These are phyloP conservation scores for Gastrophryne carolinensis DNA, from an alignment of 2,797 vertebrate species.

Conservation along the genomic window DNA sequence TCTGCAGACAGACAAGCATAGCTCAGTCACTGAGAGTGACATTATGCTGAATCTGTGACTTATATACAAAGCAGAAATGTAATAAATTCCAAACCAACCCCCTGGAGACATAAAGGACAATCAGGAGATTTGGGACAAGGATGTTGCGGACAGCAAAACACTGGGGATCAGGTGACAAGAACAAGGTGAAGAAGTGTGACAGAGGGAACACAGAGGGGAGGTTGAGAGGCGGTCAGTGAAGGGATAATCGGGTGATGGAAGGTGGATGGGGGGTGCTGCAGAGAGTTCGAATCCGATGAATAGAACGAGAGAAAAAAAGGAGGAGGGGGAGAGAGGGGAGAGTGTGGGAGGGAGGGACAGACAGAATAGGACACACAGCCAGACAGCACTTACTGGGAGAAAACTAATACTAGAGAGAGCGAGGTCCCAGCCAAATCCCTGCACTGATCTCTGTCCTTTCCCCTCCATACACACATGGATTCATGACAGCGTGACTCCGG, in stretches of 20 bases:
- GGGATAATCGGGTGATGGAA: not conserved
- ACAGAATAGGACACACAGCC: slow-evolving; percentile 51
- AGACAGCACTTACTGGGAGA: slow-evolving; percentile 46
- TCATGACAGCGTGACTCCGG: slow-evolving; percentile 23
- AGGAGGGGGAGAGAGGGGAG: slow-evolving; percentile 6
- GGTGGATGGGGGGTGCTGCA: not conserved
- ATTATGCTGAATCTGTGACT: no score
- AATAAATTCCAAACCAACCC: no score
- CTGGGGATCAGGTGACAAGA: slow-evolving; percentile 18
- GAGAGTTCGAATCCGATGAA: slow-evolving; percentile 49
- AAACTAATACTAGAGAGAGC: slow-evolving; percentile 41
- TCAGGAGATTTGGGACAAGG: not conserved
- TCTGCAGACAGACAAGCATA: no score
- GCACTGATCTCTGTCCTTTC: slow-evolving; percentile 54
- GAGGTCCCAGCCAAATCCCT: slow-evolving; percentile 60
- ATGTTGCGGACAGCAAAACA: not conserved
- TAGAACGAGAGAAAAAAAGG: slow-evolving; percentile 28
- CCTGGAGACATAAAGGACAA: no score
- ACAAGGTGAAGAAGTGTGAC: not conserved
- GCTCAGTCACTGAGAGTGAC: no score
- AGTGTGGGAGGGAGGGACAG: slow-evolving; percentile 48
- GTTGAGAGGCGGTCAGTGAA: not conserved
- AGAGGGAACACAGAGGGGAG: not conserved
- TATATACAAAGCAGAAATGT: no score
- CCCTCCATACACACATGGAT: slow-evolving; percentile 54